phyloP scores from a whole-genome alignment of 2,113 vertebrate species.

The Chionis minor region DNA sequence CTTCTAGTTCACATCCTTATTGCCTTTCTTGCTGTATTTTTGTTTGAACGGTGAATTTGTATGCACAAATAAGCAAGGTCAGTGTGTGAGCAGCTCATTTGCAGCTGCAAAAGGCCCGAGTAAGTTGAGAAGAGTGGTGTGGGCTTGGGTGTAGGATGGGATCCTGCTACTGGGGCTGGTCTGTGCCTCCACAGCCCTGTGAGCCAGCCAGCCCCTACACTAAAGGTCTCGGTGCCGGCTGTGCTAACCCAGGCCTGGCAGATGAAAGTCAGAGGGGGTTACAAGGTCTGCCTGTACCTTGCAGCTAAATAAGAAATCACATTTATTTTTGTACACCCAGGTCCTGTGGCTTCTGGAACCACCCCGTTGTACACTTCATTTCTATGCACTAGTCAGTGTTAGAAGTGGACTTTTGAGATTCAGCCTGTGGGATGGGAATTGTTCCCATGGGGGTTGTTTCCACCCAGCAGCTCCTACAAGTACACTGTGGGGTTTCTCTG shows the following conservation, averaged over 20 bases:
- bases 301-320: neutral
- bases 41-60: neutral
- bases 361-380: neutral
- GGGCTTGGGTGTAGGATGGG: neutral
- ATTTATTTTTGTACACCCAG: neutral
- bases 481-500: neutral
- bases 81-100: neutral
- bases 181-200: neutral
- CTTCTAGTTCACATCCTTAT: neutral
- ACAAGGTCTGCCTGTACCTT: neutral
- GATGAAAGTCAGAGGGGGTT: neutral
- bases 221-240: neutral
- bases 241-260: neutral
- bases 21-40: neutral
- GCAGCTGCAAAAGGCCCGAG: neutral
- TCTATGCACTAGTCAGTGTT: neutral
- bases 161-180: accelerated
- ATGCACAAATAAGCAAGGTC: neutral
- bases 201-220: neutral
- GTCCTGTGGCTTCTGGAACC: neutral
- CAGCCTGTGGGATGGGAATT: neutral
- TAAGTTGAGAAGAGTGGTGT: neutral
- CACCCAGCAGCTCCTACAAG: neutral
- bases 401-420: neutral
- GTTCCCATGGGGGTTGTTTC: neutral